A percentile compares a stretch with the other conserved stretches of the same genome.
Conservation (phyloP, 2,888 invertebrate genomes). For the Sesia bembeciformis region DNA sequence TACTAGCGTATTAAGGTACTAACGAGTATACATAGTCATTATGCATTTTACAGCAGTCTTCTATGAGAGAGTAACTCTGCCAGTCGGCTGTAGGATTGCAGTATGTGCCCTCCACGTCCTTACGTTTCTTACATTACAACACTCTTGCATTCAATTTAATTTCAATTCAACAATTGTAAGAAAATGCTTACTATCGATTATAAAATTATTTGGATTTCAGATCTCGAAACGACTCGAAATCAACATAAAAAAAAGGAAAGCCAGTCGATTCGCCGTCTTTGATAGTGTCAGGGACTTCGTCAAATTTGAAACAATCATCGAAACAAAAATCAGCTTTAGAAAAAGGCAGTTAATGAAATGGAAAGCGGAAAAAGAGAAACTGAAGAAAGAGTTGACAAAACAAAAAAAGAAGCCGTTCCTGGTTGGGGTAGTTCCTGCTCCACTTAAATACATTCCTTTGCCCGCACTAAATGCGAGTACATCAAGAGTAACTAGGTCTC, state of each 20-base stretch:
- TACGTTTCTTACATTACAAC: too few relatives aligned
- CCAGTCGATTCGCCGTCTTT: constrained; percentile 35
- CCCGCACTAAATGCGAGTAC: constrained; percentile 36
- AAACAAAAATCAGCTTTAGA: constrained; percentile 36
- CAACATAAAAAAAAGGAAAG: constrained; percentile 36
- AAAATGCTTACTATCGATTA: not conserved
- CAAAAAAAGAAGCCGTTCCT: constrained; percentile 57
- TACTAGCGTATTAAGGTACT: too few relatives aligned
- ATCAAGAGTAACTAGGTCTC: constrained; percentile 51
- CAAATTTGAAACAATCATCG: too few relatives aligned
- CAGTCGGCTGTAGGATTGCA: too few relatives aligned
- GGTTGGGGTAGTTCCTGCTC: constrained; percentile 33
- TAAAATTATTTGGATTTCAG: constrained; percentile 28
- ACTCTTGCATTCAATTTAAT: too few relatives aligned
- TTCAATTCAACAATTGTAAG: too few relatives aligned
- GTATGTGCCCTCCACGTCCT: too few relatives aligned
- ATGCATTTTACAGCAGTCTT: too few relatives aligned
- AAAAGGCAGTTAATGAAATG: constrained; percentile 51
- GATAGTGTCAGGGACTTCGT: constrained; percentile 42
- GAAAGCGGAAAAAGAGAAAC: constrained; percentile 56
- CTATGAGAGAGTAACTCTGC: too few relatives aligned
- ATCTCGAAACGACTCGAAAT: constrained; percentile 39
- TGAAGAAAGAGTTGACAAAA: constrained; percentile 35
- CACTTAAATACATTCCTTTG: constrained; percentile 34
- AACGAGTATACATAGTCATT: too few relatives aligned